Base-by-base conservation (phyloP, 2,797 vertebrate species). In the Triplophysa bombifrons region DNA sequence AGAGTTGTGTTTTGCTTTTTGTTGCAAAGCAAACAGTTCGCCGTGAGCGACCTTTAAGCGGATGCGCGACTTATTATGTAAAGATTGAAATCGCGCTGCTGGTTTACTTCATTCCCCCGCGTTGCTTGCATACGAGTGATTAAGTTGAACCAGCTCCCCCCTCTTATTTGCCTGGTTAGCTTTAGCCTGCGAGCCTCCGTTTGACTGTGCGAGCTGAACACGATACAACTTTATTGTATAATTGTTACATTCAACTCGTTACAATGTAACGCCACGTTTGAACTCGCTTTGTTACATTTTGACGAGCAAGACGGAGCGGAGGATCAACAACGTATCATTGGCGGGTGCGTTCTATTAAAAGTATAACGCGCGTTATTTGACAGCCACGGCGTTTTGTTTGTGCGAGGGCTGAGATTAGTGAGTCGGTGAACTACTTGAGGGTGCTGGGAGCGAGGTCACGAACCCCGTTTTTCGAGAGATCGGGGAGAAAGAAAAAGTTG, bases 61-160 rank as follows among this genome's bases (percentile, higher is more conserved):
- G 56, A 51, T 41, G 60, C 66, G 41, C 8, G 30, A 30, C n/a
- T 53, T 79, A 1, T n/a, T 70, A 17, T 58, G 71, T 38, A 48
- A 38, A 50, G 67, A 51, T 53, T 76, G 30, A 30, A 56, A 19
- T 64, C 56, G 46, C 9, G 51, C 50, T 19, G 27, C 20, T 67
- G 72, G 44, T 65, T 67, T 70, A 69, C 41, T 78, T 80, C 20
- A 67, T 61, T 58, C 74, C 53, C 30, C 64, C 70, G 63, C 60
- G 69, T 56, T 69, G 74, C 60, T 78, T 70, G 65, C 74, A 30
- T 70, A 10, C 53, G 61, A 68, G 76, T 56, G 74, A 73, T 78
- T 65, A 83, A 85, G 76, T 86, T 84, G 65, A 41, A 87, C 76
- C 86, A 80, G 85, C 50, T 72, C 64, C 74, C 83, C 53, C 71